Evolutionary conservation across 2,113 vertebrate species (phyloP), one percentile per base, ranked within the genome.

Genomic region (Megaleporinus macrocephalus): DNA sequence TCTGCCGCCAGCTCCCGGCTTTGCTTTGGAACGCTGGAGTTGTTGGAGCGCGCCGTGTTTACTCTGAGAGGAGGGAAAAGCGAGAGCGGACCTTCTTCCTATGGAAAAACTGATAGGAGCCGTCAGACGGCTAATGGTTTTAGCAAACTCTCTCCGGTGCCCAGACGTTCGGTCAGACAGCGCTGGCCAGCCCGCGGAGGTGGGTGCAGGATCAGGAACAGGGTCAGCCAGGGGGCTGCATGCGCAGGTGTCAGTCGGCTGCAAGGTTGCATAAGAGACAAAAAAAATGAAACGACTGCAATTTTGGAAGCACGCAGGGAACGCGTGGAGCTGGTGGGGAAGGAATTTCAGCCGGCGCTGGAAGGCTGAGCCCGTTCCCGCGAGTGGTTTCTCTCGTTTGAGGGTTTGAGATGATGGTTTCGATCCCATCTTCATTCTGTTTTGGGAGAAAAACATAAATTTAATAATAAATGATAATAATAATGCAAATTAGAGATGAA

Each of bases 61-160:
- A 51, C 74, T 36, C 49, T 27, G 49, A 62, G 75, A 36, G 44
- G 49, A n/a, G n/a, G n/a, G n/a, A n/a, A 44, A 70, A 68, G 36
- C 24, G 36, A 24, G 27, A 44, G 70, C 68, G 27, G 71, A 51
- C 61, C 62, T 26, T 44, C 55, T 27, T 76, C 57, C 79, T 36
- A 26, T 68, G 68, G 83, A 81, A 85, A 81, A 73, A 79, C 66
- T 59, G 83, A 84, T 36, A 22, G 62, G 33, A 57, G 18, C 59
- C 63, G 73, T 53, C 41, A 55, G 51, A 62, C 18, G 68, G 16
- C 82, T 81, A 86, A 81, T 65, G 68, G 69, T 29, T 81, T 65
- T 62, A 78, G n/a, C 73, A 65, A n/a, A 49, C 26, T 18, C 26
- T 24, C 33, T 24, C 20, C 53, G n/a, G 33, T 26, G 33, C 13